A percentile compares a stretch with the other conserved stretches of the same genome.
These are phyloP conservation scores for Branchellion lobata DNA, from an alignment of 2,888 invertebrate genomes.

Conservation along the genomic window DNA sequence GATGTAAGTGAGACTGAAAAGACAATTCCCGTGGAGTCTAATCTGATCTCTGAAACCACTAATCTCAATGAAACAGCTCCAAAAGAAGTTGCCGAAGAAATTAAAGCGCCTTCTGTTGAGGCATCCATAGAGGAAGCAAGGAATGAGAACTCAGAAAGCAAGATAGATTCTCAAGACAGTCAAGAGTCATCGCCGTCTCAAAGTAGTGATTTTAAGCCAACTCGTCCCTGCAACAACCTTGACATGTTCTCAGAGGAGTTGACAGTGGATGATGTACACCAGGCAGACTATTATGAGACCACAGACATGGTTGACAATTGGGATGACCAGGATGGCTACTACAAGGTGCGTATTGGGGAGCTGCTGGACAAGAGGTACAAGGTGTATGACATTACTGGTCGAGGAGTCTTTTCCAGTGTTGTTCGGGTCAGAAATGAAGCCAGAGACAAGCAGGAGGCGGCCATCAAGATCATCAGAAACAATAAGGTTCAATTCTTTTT, in stretches of 20 bases:
- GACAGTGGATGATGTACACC: slow-evolving; percentile 8
- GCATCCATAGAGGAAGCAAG: background rate
- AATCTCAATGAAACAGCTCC: background rate
- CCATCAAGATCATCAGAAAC: slow-evolving; percentile 96
- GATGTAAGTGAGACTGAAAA: background rate
- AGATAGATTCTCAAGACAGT: background rate
- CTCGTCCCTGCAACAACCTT: background rate
- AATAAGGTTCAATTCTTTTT: slow-evolving; percentile 95
- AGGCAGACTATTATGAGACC: slow-evolving; percentile 68
- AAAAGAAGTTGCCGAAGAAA: background rate
- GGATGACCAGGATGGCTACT: slow-evolving; percentile 99
- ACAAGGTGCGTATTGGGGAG: slow-evolving; percentile 91
- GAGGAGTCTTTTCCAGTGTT: slow-evolving; percentile 97
- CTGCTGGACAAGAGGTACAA: slow-evolving; percentile 82
- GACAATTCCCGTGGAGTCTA: background rate
- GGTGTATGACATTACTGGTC: slow-evolving; percentile 96
- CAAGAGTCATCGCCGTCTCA: background rate
- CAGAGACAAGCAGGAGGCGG: slow-evolving; percentile 82
- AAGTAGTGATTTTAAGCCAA: background rate
- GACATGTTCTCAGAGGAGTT: slow-evolving; percentile 8
- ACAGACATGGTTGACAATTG: slow-evolving; percentile 95
- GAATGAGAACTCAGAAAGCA: background rate
- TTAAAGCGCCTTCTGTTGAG: too few species aligned
- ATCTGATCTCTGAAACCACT: background rate
- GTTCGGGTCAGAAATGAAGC: slow-evolving; percentile 88